These are phyloP conservation scores for Phrixothrix hirtus DNA, from an alignment of 2,888 invertebrate species.

Conservation along the genomic window DNA sequence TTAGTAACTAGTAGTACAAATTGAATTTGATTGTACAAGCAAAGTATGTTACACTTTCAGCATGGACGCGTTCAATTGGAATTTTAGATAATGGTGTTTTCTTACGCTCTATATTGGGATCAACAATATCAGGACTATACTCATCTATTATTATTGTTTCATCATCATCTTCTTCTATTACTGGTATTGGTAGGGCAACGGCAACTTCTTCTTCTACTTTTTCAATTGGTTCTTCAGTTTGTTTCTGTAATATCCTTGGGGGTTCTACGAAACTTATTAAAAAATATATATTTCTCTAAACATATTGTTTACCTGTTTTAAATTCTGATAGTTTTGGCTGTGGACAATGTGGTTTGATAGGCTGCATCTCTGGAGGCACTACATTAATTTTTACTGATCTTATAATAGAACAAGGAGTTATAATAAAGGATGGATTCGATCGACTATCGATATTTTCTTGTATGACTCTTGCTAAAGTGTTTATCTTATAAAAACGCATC, in stretches of 20 bases:
- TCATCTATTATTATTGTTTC: constrained; percentile 23
- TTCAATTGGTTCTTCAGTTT: too few relatives aligned
- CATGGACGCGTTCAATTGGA: constrained; percentile 33
- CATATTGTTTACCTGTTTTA: neutral
- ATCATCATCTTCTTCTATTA: constrained; percentile 22
- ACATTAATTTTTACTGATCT: constrained; percentile 43
- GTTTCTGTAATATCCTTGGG: too few relatives aligned
- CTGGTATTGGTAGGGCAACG: neutral
- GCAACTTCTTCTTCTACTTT: neutral
- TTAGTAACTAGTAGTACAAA: neutral
- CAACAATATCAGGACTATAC: constrained; percentile 16
- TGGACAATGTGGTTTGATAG: constrained; percentile 8
- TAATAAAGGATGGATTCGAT: constrained; percentile 23
- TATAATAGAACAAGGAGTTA: constrained; percentile 39
- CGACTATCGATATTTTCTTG: constrained; percentile 37
- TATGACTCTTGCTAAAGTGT: constrained; percentile 40
- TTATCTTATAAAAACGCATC: constrained; percentile 39
- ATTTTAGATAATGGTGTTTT: constrained; percentile 14
- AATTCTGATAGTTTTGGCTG: neutral
- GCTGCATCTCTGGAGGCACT: constrained; percentile 35
- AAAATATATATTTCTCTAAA: too few relatives aligned
- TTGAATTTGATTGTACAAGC: constrained; percentile 23
- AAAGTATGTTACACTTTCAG: constrained; percentile 41
- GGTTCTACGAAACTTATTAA: too few relatives aligned
- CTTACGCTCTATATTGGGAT: constrained; percentile 3